A percentile compares a stretch with the other conserved stretches of the same genome.
These are phyloP conservation scores for Sipha maydis DNA, from an alignment of 2,888 invertebrate genomes.

Conservation along the genomic window DNA sequence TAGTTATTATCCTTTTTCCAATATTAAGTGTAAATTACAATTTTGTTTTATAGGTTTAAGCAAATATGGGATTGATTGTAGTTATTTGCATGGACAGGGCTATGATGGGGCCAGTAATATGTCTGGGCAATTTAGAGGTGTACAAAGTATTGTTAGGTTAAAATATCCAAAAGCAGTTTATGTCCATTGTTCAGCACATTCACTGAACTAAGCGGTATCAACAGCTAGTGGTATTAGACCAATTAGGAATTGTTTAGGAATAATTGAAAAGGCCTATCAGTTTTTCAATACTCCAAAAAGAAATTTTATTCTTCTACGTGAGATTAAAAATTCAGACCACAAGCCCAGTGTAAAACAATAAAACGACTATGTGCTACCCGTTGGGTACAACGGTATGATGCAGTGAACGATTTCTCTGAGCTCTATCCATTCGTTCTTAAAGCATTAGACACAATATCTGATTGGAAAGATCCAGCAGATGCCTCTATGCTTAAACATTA, in stretches of 20 bases:
- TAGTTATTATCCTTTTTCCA: neutral
- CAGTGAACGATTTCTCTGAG: constrained; percentile 34
- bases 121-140: constrained; percentile 51
- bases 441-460: constrained; percentile 27
- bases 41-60: constrained; percentile 11
- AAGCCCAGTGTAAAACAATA: neutral
- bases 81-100: constrained; percentile 55
- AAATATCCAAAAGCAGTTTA: constrained; percentile 57
- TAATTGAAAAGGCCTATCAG: neutral
- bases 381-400: constrained; percentile 17
- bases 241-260: constrained; percentile 48
- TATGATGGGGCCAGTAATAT: too few relatives aligned
- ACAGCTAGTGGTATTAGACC: constrained; percentile 4
- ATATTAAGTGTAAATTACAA: neutral
- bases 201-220: constrained; percentile 48
- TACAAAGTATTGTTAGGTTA: constrained; percentile 51
- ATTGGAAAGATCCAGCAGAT: constrained; percentile 35
- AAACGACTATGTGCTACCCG: constrained; percentile 44
- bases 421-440: constrained; percentile 16
- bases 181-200: too few relatives aligned
- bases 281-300: constrained; percentile 51
- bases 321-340: constrained; percentile 22
- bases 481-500: neutral
- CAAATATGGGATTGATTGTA: constrained; percentile 25
- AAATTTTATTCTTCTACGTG: neutral